These are phyloP conservation scores for Byasa hedistus DNA, from an alignment of 2,888 invertebrate genomes.

Conservation along the genomic window DNA sequence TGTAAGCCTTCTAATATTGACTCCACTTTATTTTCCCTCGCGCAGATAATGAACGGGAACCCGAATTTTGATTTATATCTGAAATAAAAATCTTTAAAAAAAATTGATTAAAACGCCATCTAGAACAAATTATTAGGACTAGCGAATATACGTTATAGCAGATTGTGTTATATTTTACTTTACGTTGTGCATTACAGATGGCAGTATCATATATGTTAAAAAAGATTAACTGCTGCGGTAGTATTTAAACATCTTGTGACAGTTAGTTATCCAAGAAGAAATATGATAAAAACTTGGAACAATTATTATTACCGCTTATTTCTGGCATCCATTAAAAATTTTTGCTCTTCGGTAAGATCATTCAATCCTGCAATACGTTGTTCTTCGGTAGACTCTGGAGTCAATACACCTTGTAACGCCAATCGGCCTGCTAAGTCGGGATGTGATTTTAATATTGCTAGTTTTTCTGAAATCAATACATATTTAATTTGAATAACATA, in stretches of 20 bases:
- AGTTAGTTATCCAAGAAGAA: too few species aligned
- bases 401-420: conserved; percentile 77
- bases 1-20: conserved; percentile 80
- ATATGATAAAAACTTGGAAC: not conserved
- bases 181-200: conserved; percentile 1
- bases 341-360: conserved; percentile 75
- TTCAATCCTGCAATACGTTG: conserved; percentile 79
- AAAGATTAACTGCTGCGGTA: not conserved
- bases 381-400: conserved; percentile 79
- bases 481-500: not conserved
- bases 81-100: conserved; percentile 26
- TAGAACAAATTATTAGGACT: not conserved
- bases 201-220: not conserved
- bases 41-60: conserved; percentile 85
- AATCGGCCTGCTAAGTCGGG: conserved; percentile 83
- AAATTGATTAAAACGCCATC: conserved; percentile 13
- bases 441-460: conserved; percentile 78
- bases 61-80: conserved; percentile 83
- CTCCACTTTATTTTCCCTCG: conserved; percentile 80
- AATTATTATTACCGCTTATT: conserved; percentile 50
- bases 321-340: conserved; percentile 65
- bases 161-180: not conserved
- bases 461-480: conserved; percentile 62
- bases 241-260: too few species aligned
- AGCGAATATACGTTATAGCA: not conserved